These are phyloP conservation scores for Scarus forsteni DNA, from an alignment of 2,797 vertebrate species.

Conservation along the genomic window DNA sequence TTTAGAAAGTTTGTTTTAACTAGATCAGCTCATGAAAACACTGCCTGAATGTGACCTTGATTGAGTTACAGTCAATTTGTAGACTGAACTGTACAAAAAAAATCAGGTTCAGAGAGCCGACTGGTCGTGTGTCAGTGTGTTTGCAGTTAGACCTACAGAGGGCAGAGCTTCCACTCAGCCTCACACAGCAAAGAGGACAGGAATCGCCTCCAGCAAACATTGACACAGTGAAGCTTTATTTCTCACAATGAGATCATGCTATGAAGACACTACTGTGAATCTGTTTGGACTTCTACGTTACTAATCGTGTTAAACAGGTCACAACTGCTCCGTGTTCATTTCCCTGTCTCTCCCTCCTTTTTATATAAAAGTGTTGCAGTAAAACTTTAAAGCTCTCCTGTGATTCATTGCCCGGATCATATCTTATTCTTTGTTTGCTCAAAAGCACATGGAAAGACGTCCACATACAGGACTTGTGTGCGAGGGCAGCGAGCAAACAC, in stretches of 20 bases:
- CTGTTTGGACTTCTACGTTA: constrained; percentile 7
- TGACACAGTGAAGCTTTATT: constrained; percentile 62
- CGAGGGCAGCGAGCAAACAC: constrained; percentile 31
- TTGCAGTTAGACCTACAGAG: constrained; percentile 15
- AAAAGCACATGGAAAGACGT: neutral
- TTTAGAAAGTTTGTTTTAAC: neutral
- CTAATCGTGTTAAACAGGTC: constrained; percentile 26
- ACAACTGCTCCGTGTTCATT: neutral
- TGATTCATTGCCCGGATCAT: neutral
- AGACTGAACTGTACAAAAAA: neutral
- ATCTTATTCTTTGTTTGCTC: constrained; percentile 2
- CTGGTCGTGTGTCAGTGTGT: constrained; percentile 1
- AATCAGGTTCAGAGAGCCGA: constrained; percentile 14
- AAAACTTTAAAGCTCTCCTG: neutral
- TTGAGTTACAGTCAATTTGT: neutral
- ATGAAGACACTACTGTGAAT: constrained; percentile 5
- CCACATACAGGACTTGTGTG: neutral
- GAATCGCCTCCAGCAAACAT: constrained; percentile 60
- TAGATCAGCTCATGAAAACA: neutral
- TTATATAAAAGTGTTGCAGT: constrained; percentile 4
- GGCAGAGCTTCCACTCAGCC: constrained; percentile 26
- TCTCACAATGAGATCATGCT: constrained; percentile 61
- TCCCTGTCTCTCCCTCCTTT: neutral
- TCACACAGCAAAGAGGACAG: constrained; percentile 23
- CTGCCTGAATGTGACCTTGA: neutral